A percentile compares a stretch with the other conserved stretches of the same genome.
Conservation (phyloP, 1,140 invertebrate genomes). For the Lordiphosa stackelbergi region DNA sequence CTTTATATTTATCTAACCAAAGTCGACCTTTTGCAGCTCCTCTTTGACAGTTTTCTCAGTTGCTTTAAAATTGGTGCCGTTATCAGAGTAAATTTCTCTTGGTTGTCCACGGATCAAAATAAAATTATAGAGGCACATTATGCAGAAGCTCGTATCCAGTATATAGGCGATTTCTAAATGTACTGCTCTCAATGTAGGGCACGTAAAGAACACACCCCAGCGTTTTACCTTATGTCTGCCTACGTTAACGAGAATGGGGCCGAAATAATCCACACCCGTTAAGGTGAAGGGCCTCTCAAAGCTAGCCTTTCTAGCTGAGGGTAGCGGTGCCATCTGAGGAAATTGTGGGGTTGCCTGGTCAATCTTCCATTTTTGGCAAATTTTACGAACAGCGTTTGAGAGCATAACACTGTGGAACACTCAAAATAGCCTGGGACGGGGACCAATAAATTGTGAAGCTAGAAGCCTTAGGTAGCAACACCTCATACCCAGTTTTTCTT, state of each 20-base stretch:
- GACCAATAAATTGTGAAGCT: background rate
- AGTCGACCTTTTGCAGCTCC: no score
- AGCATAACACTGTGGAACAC: no score
- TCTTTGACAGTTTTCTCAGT: conserved; percentile 1
- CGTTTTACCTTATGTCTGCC: conserved; percentile 2
- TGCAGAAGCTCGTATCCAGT: background rate
- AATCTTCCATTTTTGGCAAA: no score
- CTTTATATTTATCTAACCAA: no score
- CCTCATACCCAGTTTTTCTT: no score
- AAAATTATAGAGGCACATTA: conserved; percentile 5
- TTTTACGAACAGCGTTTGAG: no score
- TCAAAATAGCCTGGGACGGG: conserved; percentile 1
- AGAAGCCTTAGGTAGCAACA: background rate
- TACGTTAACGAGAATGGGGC: background rate
- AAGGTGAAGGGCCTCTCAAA: no score
- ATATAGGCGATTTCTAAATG: background rate
- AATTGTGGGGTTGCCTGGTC: no score
- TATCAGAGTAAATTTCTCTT: conserved; percentile 7
- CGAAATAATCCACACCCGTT: no score
- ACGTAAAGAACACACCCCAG: background rate
- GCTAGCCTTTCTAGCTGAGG: no score
- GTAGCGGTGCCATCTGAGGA: no score
- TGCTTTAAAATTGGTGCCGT: conserved; percentile 10
- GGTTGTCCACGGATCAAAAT: background rate
- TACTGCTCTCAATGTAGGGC: background rate